A percentile compares a stretch with the other conserved stretches of the same genome.
phyloP scores from a whole-genome alignment of 2,888 invertebrate species.

The Pseudococcus longispinus region DNA sequence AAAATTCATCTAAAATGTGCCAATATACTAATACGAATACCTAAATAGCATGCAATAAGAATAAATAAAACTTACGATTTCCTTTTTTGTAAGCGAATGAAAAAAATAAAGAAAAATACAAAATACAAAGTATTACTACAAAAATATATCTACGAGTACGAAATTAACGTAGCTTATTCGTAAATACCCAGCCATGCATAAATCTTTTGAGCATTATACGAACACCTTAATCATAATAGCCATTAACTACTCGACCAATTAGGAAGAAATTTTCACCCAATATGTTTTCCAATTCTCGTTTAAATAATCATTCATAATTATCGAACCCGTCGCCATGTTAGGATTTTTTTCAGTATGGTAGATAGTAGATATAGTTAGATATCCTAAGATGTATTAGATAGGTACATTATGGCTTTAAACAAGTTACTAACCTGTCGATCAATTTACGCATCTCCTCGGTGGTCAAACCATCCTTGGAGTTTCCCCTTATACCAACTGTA shows the following conservation, averaged over 20 bases:
- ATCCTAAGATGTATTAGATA: neutral
- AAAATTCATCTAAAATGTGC: conserved; percentile 54
- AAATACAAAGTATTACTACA: conserved; percentile 37
- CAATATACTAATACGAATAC: no score
- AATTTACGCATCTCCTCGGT: conserved; percentile 97
- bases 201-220: neutral
- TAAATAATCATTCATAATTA: neutral
- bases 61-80: conserved; percentile 49
- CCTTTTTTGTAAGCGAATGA: conserved; percentile 48
- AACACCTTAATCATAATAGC: neutral
- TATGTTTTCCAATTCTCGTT: neutral
- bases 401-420: neutral
- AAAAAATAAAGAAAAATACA: conserved; percentile 23
- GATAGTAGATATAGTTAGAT: neutral
- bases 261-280: conserved; percentile 2
- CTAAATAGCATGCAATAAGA: conserved; percentile 22
- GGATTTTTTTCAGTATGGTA: neutral
- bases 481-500: conserved; percentile 72
- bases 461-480: conserved; percentile 89
- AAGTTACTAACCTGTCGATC: conserved; percentile 88
- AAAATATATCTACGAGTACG: conserved; percentile 6
- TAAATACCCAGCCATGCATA: neutral
- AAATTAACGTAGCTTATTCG: neutral
- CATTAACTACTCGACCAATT: neutral
- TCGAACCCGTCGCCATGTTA: neutral